A percentile compares a stretch with the other conserved stretches of the same genome.
Conservation (phyloP, 2,797 vertebrate genomes). For the Urophycis tenuis region DNA sequence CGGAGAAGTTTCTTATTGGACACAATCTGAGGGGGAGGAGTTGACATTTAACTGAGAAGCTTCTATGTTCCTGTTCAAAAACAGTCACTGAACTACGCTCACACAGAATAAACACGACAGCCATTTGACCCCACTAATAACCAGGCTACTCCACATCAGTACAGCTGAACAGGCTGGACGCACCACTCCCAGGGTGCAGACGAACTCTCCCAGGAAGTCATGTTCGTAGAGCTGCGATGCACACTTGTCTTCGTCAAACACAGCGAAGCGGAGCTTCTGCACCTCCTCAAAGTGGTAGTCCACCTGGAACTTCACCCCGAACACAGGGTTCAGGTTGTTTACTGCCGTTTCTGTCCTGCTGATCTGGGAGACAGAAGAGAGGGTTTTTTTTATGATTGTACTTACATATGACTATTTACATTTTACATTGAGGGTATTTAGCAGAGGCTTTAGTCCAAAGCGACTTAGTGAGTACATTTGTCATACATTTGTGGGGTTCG, state of each 20-base stretch:
- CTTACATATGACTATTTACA: too few species aligned
- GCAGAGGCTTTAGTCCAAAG: too few species aligned
- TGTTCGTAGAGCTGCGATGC: constrained; percentile 90
- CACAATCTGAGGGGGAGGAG: constrained; percentile 75
- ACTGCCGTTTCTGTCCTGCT: constrained; percentile 91
- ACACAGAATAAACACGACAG: too few species aligned
- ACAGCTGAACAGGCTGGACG: background rate
- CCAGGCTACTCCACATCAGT: background rate
- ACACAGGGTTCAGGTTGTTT: constrained; percentile 96
- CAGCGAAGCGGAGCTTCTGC: constrained; percentile 94
- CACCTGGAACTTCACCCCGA: constrained; percentile 89
- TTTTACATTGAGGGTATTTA: too few species aligned
- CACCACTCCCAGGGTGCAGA: constrained; percentile 89
- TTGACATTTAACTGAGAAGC: background rate
- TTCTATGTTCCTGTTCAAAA: too few species aligned
- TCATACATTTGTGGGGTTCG: too few species aligned
- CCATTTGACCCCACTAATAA: background rate
- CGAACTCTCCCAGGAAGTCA: constrained; percentile 92
- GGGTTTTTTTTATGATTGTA: too few species aligned
- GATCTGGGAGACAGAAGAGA: constrained; percentile 62
- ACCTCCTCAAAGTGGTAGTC: constrained; percentile 97
- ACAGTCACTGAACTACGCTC: too few species aligned
- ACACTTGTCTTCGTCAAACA: constrained; percentile 97
- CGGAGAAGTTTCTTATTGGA: constrained; percentile 96
- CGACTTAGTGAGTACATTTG: too few species aligned